These are phyloP conservation scores for Eulemur mongoz DNA, from an alignment of 2,797 vertebrate species.

Conservation along the genomic window DNA sequence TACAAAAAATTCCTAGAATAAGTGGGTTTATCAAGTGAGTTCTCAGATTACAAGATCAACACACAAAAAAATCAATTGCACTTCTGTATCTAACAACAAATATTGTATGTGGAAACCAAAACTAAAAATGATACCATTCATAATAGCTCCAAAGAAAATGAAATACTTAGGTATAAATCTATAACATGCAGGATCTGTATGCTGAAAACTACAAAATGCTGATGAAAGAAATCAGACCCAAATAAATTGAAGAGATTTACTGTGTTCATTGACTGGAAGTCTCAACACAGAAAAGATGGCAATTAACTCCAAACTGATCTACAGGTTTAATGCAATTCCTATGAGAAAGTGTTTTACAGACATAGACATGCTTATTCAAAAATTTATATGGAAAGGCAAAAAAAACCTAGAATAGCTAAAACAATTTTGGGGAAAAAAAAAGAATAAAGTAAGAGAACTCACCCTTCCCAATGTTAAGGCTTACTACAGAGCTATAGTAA, in stretches of 20 bases:
- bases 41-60: neutral
- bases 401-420: slow-evolving; percentile 3
- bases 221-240: neutral
- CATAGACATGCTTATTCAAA: neutral
- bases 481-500: neutral
- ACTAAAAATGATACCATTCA: neutral
- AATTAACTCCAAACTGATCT: neutral
- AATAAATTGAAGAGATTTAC: neutral
- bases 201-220: slow-evolving; percentile 16
- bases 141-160: neutral
- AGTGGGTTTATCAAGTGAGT: neutral
- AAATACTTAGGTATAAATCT: neutral
- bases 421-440: neutral
- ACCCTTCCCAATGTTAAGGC: neutral
- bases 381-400: neutral
- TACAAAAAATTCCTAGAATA: neutral
- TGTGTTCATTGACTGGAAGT: neutral
- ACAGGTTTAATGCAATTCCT: neutral
- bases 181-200: neutral
- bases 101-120: neutral
- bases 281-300: neutral
- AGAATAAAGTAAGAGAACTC: neutral
- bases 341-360: neutral
- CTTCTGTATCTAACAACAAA: neutral
- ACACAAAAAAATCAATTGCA: neutral